Base-by-base conservation (phyloP, 2,797 vertebrate genomes). In the Siniperca obscura region DNA sequence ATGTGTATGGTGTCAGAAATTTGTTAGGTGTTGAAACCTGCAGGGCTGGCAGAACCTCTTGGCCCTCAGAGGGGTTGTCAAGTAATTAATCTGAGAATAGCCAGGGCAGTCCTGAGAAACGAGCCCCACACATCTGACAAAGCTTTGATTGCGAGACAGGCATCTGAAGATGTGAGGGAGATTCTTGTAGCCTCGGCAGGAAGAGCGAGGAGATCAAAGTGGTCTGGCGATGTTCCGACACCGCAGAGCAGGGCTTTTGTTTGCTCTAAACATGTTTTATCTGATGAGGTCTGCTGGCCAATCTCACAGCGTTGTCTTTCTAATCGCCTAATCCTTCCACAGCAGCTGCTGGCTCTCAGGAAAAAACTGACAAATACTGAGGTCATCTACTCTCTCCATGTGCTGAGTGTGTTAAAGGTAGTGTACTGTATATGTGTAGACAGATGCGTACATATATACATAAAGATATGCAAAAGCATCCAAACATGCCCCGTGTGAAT, bases 41-140 rank as follows among this genome's bases (percentile, higher is more conserved):
- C 83, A 70, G 73, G 82, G 79, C 78, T 56, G 59, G 86, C 85
- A 90, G 81, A 91, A 84, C 81, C 87, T 86, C 75, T 62, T 38
- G 52, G 83, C 76, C 78, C 76, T 83, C 81, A 17, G 69, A 80
- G 86, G 74, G 75, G 40, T 66, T 90, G 89, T 90, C 84, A 89
- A 84, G 84, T 90, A 91, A 92, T 94, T 91, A 90, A 89, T 81
- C 82, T 86, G 81, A 91, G 82, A 93, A 87, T 87, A 92, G 85
- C 71, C 1, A n/a, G 72, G 74, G 75, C 82, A 72, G 85, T 67
- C 83, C 84, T 55, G 56, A 88, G 75, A 86, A 89, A 84, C 30
- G 44, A 83, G 64, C 76, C 81, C 86, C 87, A 12, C 42, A 11
- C 90, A 66, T 86, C 86, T 90, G 90, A 90, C 86, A 81, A 38